Conservation (phyloP, 2,797 vertebrate species). For the Peromyscus eremicus region DNA sequence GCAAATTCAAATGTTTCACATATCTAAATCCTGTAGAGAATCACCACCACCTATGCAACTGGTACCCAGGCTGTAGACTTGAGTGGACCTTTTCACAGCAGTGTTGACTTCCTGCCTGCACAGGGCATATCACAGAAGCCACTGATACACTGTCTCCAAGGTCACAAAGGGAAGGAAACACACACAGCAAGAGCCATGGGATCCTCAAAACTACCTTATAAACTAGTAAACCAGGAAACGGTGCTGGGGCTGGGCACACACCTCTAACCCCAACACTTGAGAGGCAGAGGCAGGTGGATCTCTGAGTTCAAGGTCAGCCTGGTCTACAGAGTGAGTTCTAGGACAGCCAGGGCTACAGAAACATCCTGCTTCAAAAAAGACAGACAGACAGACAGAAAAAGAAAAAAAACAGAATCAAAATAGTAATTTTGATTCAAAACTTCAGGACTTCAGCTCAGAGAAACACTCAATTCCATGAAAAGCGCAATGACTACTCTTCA, state of each 20-base stretch:
- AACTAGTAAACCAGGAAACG: conserved; percentile 8
- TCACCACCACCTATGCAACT: background rate
- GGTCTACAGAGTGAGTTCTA: no score
- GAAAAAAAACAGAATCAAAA: no score
- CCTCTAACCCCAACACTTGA: background rate
- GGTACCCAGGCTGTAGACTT: background rate
- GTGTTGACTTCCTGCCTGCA: background rate
- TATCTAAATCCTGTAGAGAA: background rate
- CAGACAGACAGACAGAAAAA: no score
- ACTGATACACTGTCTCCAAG: background rate
- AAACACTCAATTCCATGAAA: background rate
- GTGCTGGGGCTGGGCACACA: background rate
- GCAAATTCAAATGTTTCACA: conserved; percentile 36
- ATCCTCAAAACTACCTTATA: conserved; percentile 29
- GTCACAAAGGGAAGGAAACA: background rate
- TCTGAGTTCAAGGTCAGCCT: background rate
- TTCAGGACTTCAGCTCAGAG: background rate
- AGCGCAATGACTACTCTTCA: background rate
- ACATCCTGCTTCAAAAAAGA: no score
- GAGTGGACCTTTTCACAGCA: background rate
- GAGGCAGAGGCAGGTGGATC: background rate
- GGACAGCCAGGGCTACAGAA: no score
- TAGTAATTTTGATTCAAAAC: no score
- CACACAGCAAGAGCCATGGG: background rate
- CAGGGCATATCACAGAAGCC: background rate